Evolutionary conservation across 1,140 invertebrate genomes (phyloP).

Genomic region (Micrasema longulum): DNA sequence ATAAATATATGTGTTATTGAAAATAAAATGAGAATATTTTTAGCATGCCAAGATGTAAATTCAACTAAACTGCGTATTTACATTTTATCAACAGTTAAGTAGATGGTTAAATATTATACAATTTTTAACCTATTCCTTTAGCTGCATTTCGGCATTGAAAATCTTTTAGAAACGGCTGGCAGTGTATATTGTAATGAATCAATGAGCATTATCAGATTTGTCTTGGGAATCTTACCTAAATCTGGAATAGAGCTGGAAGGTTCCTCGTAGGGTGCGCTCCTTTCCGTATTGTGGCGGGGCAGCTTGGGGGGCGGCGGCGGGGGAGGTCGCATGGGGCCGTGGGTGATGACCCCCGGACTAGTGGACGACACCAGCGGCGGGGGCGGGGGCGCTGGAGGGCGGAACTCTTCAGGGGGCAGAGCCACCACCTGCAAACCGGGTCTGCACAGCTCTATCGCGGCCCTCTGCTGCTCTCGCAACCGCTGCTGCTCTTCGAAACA

Average conservation of each 20-base stretch:
- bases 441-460: constrained; percentile 58
- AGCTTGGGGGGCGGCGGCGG: constrained; percentile 70
- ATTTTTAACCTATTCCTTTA: too few relatives aligned
- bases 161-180: too few relatives aligned
- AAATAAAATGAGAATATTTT: too few relatives aligned
- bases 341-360: constrained; percentile 60
- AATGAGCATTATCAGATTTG: too few relatives aligned
- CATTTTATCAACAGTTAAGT: too few relatives aligned
- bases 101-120: too few relatives aligned
- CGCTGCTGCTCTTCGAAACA: constrained; percentile 47
- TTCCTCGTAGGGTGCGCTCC: constrained; percentile 73
- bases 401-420: constrained; percentile 62
- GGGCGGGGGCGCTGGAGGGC: constrained; percentile 55
- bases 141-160: too few relatives aligned
- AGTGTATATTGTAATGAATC: too few relatives aligned
- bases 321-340: constrained; percentile 68
- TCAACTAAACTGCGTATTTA: too few relatives aligned
- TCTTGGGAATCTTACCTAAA: constrained; percentile 79
- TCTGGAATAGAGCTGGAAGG: constrained; percentile 87
- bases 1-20: too few relatives aligned
- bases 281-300: constrained; percentile 60
- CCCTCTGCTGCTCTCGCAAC: constrained; percentile 50
- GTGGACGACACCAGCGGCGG: constrained; percentile 59
- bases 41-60: too few relatives aligned
- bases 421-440: constrained; percentile 63